A percentile compares a stretch with the other conserved stretches of the same genome.
Evolutionary conservation across 1,140 invertebrate genomes (phyloP).

Genomic region (Drosophila baimaii): DNA sequence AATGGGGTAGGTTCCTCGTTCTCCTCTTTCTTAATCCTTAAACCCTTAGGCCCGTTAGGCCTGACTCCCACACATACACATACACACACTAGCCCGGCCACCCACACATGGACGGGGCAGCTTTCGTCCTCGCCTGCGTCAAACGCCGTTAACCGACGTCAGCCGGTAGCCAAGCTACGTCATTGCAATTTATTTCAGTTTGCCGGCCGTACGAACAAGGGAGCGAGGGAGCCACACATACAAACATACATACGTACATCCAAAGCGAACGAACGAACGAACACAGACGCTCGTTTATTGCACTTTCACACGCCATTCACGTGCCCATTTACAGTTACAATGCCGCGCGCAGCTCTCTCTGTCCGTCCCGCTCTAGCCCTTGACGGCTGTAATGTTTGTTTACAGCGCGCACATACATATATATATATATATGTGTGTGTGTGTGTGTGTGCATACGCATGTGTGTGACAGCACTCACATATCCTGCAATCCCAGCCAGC

Average conservation of each 20-base stretch:
- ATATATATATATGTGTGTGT: slow-evolving; percentile 1
- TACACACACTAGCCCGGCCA: not conserved
- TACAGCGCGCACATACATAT: slow-evolving; percentile 28
- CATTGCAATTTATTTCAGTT: slow-evolving; percentile 77
- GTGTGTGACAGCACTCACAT: not conserved
- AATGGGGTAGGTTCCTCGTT: slow-evolving; percentile 87
- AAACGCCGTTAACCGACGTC: slow-evolving; percentile 65
- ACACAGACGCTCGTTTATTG: slow-evolving; percentile 69
- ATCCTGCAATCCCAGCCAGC: slow-evolving; percentile 35
- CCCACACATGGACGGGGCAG: slow-evolving; percentile 71
- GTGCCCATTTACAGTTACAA: slow-evolving; percentile 69
- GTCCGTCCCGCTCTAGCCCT: slow-evolving; percentile 8
- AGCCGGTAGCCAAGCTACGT: slow-evolving; percentile 66
- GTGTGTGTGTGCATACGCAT: not conserved
- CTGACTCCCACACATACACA: not conserved
- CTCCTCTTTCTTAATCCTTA: not conserved
- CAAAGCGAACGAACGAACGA: slow-evolving; percentile 1
- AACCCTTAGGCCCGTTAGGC: not conserved
- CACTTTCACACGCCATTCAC: slow-evolving; percentile 81
- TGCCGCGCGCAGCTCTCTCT: slow-evolving; percentile 4
- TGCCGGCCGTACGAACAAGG: slow-evolving; percentile 22
- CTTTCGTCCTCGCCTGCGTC: slow-evolving; percentile 60
- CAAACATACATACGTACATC: not conserved
- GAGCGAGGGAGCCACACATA: not conserved
- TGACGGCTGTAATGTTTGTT: slow-evolving; percentile 60